Evolutionary conservation across 2,888 invertebrate species (phyloP), one percentile per base, ranked within the genome.

Genomic region (Cancer borealis): DNA sequence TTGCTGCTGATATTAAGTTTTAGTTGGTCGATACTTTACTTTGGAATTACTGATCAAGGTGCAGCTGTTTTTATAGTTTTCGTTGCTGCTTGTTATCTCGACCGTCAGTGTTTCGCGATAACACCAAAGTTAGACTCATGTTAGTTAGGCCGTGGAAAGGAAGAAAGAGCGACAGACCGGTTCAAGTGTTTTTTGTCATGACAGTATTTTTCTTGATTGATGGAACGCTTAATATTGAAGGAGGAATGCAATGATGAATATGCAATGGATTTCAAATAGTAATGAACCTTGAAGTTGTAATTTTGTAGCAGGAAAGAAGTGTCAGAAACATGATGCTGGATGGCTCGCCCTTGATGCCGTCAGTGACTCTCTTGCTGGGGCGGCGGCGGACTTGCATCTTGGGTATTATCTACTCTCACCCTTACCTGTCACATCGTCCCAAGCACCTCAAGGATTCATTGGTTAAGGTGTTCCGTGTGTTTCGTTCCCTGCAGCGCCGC

Each of bases 1-100:
- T 93, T 84, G 90, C 93, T 93, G 73, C 90, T 93, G 93, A 93
- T 93, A 93, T 93, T 93, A 93, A 93, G 93, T 93, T 93, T 91
- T 90, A 93, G 93, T 54, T 46, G 93, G 54, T 93, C 93, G 93
- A 93, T 93, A 93, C 66, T 49, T 26, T 47, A 60, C 49, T 93
- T 84, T 91, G 90, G 66, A 93, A 90, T 84, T 49, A 91, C 84
- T 90, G 39, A 92, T 88, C 60, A 60, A 17, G 91, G 26, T 91
- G n/a, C 73, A 60, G n/a, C n/a, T 92, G 60, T 54, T 84, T n/a
- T 88, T 14, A 45, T 54, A 39, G 39, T 88, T n/a, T 45, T 60
- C n/a, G 45, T 45, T 30, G 89, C n/a, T 90, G 21, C 26, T 54
- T 90, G 60, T 12, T 14, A 26, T 5, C 73, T 26, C 26, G 66